Percentiles rank a stretch among this genome's conserved stretches.
These are phyloP conservation scores for Zaprionus bogoriensis DNA, from an alignment of 2,888 invertebrate species.

Conservation along the genomic window DNA sequence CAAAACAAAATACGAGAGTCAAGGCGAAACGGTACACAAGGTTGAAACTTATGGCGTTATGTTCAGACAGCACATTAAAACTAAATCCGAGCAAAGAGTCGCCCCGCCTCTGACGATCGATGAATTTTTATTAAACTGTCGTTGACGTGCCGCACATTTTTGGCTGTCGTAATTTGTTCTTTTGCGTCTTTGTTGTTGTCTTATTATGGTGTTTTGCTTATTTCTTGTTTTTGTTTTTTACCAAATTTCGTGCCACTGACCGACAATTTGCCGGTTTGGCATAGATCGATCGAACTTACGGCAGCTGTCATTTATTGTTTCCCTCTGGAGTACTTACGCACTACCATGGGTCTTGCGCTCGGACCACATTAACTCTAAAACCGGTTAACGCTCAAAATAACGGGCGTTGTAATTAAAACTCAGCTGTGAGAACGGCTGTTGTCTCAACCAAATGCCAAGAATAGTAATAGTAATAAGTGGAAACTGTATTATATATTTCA, in stretches of 20 bases:
- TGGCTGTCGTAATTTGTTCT: conserved; percentile 35
- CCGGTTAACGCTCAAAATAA: conserved; percentile 32
- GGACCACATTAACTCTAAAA: conserved; percentile 43
- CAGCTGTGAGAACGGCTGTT: conserved; percentile 36
- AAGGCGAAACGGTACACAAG: conserved; percentile 24
- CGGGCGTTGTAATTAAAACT: conserved; percentile 40
- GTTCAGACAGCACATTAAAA: conserved; percentile 62
- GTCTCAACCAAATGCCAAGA: conserved; percentile 20
- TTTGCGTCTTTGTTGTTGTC: conserved; percentile 3
- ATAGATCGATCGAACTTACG: conserved; percentile 33
- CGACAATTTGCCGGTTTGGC: conserved; percentile 56
- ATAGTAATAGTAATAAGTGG: too few relatives aligned
- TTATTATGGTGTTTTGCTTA: conserved; percentile 9
- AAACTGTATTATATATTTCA: too few relatives aligned
- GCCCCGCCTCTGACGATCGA: conserved; percentile 36
- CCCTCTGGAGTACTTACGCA: background rate
- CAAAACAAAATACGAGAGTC: conserved; percentile 30
- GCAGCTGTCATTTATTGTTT: background rate
- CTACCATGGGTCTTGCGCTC: conserved; percentile 35
- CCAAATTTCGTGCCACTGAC: conserved; percentile 71
- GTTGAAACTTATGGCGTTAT: conserved; percentile 20
- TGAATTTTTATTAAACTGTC: conserved; percentile 69
- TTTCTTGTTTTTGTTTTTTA: conserved; percentile 19
- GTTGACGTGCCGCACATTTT: conserved; percentile 48
- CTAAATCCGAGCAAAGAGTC: conserved; percentile 69